Percentiles rank a stretch among this genome's conserved stretches.
phyloP scores from a whole-genome alignment of 2,888 invertebrate genomes.

The Panopea generosa region DNA sequence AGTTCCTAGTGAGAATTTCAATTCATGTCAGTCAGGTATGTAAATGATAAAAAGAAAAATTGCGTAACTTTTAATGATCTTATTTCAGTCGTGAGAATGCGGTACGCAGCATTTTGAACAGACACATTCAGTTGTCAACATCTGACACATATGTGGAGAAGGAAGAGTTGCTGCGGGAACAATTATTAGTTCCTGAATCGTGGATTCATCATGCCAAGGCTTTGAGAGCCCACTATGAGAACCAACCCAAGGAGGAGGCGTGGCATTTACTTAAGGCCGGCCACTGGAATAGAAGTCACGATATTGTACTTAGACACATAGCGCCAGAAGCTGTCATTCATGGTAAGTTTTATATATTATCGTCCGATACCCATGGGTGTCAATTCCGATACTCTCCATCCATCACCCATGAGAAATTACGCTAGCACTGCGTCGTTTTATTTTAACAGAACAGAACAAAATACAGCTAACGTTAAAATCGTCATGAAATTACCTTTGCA shows the following conservation, averaged over 20 bases:
- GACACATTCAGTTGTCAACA: constrained; percentile 88
- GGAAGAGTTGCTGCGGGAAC: constrained; percentile 85
- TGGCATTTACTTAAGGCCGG: constrained; percentile 90
- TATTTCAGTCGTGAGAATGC: constrained; percentile 86
- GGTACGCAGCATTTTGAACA: constrained; percentile 89
- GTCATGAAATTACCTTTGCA: background rate
- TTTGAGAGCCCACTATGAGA: constrained; percentile 79
- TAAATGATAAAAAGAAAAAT: no score
- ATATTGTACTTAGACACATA: constrained; percentile 90
- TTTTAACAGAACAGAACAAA: no score
- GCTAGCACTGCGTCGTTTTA: no score
- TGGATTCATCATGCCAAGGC: constrained; percentile 93
- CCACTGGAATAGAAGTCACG: constrained; percentile 92
- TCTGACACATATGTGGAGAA: constrained; percentile 81
- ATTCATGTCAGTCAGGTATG: no score
- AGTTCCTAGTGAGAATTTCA: background rate
- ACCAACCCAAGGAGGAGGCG: constrained; percentile 86
- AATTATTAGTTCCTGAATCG: constrained; percentile 89
- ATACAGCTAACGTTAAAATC: background rate
- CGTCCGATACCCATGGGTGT: no score
- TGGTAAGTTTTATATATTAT: no score
- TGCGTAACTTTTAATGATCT: no score
- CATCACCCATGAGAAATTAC: no score
- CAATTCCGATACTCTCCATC: no score
- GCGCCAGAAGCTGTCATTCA: constrained; percentile 92